A percentile compares a stretch with the other conserved stretches of the same genome.
Evolutionary conservation across 2,888 invertebrate genomes (phyloP).

Genomic region (Neelides folsomi): DNA sequence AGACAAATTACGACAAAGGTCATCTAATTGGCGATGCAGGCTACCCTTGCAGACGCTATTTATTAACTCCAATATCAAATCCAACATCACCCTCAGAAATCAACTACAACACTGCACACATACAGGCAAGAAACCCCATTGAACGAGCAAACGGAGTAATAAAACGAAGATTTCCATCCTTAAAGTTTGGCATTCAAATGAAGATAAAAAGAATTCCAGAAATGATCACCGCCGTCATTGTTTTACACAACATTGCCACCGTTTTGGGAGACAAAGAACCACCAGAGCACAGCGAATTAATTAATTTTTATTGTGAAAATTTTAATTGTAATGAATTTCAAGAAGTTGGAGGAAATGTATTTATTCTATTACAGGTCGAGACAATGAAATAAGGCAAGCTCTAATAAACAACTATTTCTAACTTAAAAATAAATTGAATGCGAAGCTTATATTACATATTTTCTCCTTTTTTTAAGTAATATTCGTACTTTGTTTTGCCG

Average conservation of each 20-base stretch:
- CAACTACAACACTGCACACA: slow-evolving; percentile 19
- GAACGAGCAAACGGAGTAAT: slow-evolving; percentile 18
- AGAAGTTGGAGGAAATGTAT: too few species aligned
- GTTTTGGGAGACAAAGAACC: slow-evolving; percentile 7
- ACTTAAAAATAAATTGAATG: too few species aligned
- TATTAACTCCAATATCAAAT: slow-evolving; percentile 22
- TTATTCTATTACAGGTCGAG: too few species aligned
- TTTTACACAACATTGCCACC: slow-evolving; percentile 10
- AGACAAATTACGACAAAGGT: background rate
- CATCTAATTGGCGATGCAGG: slow-evolving; percentile 24
- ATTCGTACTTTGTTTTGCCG: too few species aligned
- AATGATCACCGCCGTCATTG: slow-evolving; percentile 5
- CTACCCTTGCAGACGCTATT: slow-evolving; percentile 19
- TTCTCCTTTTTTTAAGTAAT: too few species aligned
- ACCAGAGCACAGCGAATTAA: background rate
- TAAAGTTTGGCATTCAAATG: slow-evolving; percentile 10
- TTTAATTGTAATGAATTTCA: too few species aligned
- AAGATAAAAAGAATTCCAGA: slow-evolving; percentile 2
- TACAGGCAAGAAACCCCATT: slow-evolving; percentile 12
- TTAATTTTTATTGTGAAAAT: background rate
- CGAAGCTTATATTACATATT: too few species aligned
- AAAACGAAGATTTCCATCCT: slow-evolving; percentile 17
- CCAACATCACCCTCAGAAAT: slow-evolving; percentile 15
- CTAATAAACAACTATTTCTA: too few species aligned
- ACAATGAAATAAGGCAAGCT: too few species aligned